A percentile compares a stretch with the other conserved stretches of the same genome.
Conservation (phyloP, 2,888 invertebrate genomes). For the Fragum sueziense region DNA sequence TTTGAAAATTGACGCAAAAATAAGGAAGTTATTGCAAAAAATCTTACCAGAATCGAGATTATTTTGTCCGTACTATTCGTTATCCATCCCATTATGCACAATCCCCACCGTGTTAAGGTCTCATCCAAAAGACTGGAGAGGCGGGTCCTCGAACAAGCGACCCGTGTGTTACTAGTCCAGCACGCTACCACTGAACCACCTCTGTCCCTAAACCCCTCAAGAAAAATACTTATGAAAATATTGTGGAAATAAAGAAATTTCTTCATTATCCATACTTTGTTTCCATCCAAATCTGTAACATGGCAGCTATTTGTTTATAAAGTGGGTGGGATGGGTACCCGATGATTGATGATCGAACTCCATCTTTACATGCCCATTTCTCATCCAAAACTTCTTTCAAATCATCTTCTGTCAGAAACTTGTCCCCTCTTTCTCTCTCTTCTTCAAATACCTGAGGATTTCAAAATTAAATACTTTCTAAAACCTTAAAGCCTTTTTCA, state of each 20-base stretch:
- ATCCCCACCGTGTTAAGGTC: no score
- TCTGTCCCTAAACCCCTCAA: background rate
- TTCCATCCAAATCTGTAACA: slow-evolving; percentile 75
- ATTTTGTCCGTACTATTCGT: no score
- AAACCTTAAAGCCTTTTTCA: background rate
- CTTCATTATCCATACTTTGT: slow-evolving; percentile 64
- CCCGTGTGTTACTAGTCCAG: no score
- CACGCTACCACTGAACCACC: no score
- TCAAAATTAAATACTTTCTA: background rate
- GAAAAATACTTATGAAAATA: background rate
- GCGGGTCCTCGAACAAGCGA: no score
- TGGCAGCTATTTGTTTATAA: slow-evolving; percentile 73
- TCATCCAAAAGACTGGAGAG: no score
- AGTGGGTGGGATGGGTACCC: slow-evolving; percentile 78
- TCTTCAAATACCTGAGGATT: slow-evolving; percentile 66
- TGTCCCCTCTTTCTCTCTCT: slow-evolving; percentile 64
- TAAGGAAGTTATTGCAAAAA: no score
- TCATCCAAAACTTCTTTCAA: slow-evolving; percentile 60
- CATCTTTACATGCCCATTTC: slow-evolving; percentile 27
- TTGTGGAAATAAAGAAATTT: no score
- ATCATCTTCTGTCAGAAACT: slow-evolving; percentile 66
- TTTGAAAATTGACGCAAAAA: no score
- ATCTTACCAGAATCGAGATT: no score
- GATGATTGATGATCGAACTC: slow-evolving; percentile 65
- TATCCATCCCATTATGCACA: no score